Evolutionary conservation across 2,888 invertebrate species (phyloP).

Genomic region (Panopea generosa): DNA sequence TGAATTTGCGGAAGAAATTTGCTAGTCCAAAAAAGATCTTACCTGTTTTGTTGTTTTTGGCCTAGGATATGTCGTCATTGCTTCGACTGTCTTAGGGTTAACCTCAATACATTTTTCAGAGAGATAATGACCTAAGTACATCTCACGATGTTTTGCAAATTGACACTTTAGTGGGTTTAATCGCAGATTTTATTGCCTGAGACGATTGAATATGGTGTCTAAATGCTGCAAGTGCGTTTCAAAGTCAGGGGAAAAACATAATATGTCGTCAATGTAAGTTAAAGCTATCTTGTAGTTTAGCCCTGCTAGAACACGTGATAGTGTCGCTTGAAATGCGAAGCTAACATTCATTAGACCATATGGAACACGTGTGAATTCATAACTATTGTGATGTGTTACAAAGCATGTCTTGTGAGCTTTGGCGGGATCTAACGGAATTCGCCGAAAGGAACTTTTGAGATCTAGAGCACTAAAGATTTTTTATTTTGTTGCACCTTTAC

Average conservation of each 20-base stretch:
- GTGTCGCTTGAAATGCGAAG: constrained; percentile 45
- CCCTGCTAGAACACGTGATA: constrained; percentile 43
- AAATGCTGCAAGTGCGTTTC: constrained; percentile 54
- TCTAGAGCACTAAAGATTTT: constrained; percentile 31
- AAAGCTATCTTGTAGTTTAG: constrained; percentile 58
- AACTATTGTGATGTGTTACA: constrained; percentile 48
- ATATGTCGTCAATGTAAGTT: constrained; percentile 63
- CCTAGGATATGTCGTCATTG: too few relatives aligned
- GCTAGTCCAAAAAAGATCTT: too few relatives aligned
- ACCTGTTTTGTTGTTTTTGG: too few relatives aligned
- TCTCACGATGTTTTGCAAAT: too few relatives aligned
- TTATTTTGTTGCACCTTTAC: constrained; percentile 13
- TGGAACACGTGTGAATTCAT: constrained; percentile 47
- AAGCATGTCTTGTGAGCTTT: too few relatives aligned
- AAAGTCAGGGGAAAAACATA: constrained; percentile 43
- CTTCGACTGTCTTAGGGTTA: too few relatives aligned
- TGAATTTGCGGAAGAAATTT: too few relatives aligned
- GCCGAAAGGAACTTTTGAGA: constrained; percentile 41
- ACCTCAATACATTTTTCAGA: too few relatives aligned
- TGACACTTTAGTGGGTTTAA: too few relatives aligned
- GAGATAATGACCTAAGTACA: too few relatives aligned
- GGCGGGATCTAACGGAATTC: too few relatives aligned
- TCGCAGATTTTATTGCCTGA: constrained; percentile 44
- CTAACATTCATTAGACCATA: constrained; percentile 59
- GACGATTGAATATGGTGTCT: constrained; percentile 40